These are phyloP conservation scores for Mesocentrotus franciscanus DNA, from an alignment of 53 echinoderm and acorn worm species.

Conservation along the genomic window DNA sequence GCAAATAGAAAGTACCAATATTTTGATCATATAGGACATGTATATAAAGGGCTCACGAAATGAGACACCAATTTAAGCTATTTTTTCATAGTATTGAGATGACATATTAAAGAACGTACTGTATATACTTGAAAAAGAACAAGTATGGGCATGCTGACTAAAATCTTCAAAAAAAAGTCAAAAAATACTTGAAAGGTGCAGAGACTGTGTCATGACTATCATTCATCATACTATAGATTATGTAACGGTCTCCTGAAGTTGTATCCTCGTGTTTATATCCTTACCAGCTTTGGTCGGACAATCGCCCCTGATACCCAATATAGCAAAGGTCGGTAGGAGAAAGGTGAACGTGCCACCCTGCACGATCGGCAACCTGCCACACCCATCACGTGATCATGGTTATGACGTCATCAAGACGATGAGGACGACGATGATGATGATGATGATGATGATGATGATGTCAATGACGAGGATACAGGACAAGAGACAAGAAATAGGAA, in stretches of 20 bases:
- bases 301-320: slow-evolving; percentile 76
- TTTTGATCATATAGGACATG: no score
- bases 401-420: background rate
- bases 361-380: slow-evolving; percentile 83
- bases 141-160: no score
- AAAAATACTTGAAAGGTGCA: background rate
- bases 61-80: no score
- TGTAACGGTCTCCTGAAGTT: background rate
- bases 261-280: background rate
- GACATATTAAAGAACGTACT: no score
- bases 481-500: background rate
- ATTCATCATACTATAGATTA: background rate
- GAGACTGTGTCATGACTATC: background rate
- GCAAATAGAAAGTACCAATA: no score
- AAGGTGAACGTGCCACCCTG: slow-evolving; percentile 93
- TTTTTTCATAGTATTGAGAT: no score
- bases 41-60: no score
- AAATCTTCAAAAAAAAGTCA: background rate
- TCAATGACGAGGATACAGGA: background rate
- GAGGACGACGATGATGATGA: background rate
- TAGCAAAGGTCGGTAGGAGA: slow-evolving; percentile 84
- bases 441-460: background rate
- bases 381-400: background rate
- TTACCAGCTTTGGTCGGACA: slow-evolving; percentile 56
- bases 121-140: no score